Conservation (phyloP, 2,888 invertebrate genomes). For the Cactoblastis cactorum region DNA sequence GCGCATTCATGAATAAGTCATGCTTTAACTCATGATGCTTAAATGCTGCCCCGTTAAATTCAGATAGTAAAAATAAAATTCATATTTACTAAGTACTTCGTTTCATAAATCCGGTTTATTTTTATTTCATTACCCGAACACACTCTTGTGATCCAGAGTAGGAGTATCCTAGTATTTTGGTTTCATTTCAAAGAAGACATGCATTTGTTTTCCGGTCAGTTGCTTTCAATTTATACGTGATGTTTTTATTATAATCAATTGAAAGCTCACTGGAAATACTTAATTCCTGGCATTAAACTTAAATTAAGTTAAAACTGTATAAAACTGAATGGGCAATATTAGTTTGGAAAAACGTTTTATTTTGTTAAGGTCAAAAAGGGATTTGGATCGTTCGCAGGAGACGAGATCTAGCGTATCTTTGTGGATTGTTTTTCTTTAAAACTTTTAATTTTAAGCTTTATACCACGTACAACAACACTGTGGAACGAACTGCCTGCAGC, state of each 20-base stretch:
- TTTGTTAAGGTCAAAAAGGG: neutral
- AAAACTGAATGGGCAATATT: neutral
- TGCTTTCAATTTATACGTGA: neutral
- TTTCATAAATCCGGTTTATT: neutral
- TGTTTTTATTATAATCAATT: neutral
- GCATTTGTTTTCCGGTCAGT: neutral
- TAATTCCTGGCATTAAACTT: constrained; percentile 15
- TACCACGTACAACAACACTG: too few relatives aligned
- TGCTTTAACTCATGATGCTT: neutral
- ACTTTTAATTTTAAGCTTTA: too few relatives aligned
- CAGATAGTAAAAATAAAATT: neutral
- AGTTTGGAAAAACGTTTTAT: neutral
- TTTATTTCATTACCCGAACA: neutral
- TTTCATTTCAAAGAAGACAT: neutral
- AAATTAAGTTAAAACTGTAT: neutral
- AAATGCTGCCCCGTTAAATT: neutral
- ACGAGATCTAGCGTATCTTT: too few relatives aligned
- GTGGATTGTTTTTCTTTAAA: too few relatives aligned
- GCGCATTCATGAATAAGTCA: neutral
- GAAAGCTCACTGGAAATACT: neutral
- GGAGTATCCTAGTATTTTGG: neutral
- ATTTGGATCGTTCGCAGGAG: too few relatives aligned
- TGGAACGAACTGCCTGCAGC: too few relatives aligned
- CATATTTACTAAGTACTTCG: neutral
- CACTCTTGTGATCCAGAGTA: neutral